Base-by-base conservation (phyloP, 2,888 invertebrate genomes). In the Zonitis immaculata region DNA sequence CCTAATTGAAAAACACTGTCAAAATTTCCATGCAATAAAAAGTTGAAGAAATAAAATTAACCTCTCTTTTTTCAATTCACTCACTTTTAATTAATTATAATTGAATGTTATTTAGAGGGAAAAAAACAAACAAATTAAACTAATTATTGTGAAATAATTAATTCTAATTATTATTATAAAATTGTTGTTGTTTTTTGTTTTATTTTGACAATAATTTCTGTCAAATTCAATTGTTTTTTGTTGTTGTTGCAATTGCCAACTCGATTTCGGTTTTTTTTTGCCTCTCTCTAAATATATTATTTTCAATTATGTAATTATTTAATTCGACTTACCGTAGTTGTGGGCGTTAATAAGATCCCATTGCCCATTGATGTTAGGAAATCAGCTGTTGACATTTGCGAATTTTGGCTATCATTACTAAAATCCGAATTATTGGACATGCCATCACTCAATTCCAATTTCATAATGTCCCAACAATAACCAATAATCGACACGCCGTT, bases 381-480 rank as follows among this genome's bases (percentile, higher is more conserved):
- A 60, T 73, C 73, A 14, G 66, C 69, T 5, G 70, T 71, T 35
- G 74, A 74, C 60, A 72, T 67, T 58, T 74, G 73, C n/a, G 75
- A 75, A 64, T 71, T 73, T 60, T 75, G 74, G 51, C 74, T 74
- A 60, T 76, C 76, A 62, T 73, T 73, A 22, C 74, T 74, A 67
- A 75, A 75, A 66, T 76, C 76, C 51, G 75, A 76, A 65, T 75
- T 70, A 57, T 75, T 74, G 27, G 75, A 75, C 63, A 72, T 66
- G 28, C 73, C 73, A 62, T 75, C 75, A 64, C 73, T 73, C 49
- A 74, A 64, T 51, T 76, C 76, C 60, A 75, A 64, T 66, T 74
- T 75, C 73, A 76, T 74, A 56, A 68, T 69, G 27, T 25, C 6
- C 25, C n/a, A 11, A 30, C 12, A 12, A 30, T 11, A 11, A 30